Percentiles rank a stretch among this genome's conserved stretches.
Evolutionary conservation across 2,797 vertebrate species (phyloP).

Genomic region (Pseudochromis fuscus): DNA sequence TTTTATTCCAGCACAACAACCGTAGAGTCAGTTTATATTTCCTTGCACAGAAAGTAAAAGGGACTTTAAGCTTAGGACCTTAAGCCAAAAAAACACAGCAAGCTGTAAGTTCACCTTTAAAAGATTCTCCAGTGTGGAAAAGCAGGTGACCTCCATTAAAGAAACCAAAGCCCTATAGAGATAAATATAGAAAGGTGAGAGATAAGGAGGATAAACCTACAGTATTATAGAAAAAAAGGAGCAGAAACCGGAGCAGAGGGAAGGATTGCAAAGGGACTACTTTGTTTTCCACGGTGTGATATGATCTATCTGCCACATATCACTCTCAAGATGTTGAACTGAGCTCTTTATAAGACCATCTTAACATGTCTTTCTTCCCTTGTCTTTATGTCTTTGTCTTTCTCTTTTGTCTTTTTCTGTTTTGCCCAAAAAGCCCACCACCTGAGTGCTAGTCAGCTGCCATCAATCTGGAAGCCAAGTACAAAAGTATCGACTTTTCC

Average conservation of each 20-base stretch:
- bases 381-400: constrained; percentile 34
- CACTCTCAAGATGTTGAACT: constrained; percentile 63
- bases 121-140: constrained; percentile 47
- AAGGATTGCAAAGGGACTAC: constrained; percentile 32
- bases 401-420: constrained; percentile 37
- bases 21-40: constrained; percentile 4
- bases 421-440: constrained; percentile 45
- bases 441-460: constrained; percentile 52
- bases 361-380: constrained; percentile 42
- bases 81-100: constrained; percentile 25
- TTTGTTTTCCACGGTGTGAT: constrained; percentile 62
- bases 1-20: neutral
- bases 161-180: constrained; percentile 38
- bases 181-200: constrained; percentile 63
- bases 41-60: neutral
- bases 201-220: constrained; percentile 64
- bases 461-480: constrained; percentile 71
- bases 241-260: constrained; percentile 32
- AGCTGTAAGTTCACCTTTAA: constrained; percentile 44
- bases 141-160: constrained; percentile 63
- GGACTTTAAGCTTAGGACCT: constrained; percentile 8
- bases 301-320: constrained; percentile 67
- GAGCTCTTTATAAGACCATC: constrained; percentile 63
- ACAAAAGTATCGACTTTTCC: constrained; percentile 72
- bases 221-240: constrained; percentile 42